Evolutionary conservation across 2,797 vertebrate species (phyloP).

Genomic region (Amazonetta brasiliensis): DNA sequence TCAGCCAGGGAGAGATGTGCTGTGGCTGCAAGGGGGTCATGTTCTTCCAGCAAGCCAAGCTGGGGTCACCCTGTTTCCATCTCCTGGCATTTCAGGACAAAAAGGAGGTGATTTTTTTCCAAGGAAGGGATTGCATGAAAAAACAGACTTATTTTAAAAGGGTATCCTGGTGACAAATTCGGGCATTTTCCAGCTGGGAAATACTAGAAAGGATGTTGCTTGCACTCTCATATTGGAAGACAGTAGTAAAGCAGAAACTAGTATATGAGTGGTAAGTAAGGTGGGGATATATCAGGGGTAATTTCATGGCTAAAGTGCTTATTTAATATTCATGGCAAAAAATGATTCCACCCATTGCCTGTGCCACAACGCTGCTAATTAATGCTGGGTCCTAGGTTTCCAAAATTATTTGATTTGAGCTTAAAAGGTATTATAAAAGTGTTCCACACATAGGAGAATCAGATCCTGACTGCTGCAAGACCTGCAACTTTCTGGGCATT

Average conservation of each 20-base stretch:
- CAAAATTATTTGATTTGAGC: neutral
- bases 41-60: neutral
- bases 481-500: neutral
- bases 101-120: neutral
- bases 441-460: neutral
- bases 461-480: rapidly evolving
- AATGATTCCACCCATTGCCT: neutral
- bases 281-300: neutral
- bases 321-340: neutral
- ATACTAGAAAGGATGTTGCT: neutral
- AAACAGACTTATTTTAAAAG: neutral
- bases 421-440: neutral
- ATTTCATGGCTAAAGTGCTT: neutral
- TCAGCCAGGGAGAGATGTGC: neutral
- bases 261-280: neutral
- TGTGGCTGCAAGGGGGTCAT: neutral
- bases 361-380: neutral
- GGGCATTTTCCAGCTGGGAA: neutral
- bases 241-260: neutral
- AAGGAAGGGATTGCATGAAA: neutral
- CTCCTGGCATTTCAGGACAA: neutral
- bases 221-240: neutral
- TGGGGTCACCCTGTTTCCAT: neutral
- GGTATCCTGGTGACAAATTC: neutral
- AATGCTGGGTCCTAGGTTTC: neutral